Conservation (phyloP, 2,888 invertebrate species). For the Melanargia galathea region DNA sequence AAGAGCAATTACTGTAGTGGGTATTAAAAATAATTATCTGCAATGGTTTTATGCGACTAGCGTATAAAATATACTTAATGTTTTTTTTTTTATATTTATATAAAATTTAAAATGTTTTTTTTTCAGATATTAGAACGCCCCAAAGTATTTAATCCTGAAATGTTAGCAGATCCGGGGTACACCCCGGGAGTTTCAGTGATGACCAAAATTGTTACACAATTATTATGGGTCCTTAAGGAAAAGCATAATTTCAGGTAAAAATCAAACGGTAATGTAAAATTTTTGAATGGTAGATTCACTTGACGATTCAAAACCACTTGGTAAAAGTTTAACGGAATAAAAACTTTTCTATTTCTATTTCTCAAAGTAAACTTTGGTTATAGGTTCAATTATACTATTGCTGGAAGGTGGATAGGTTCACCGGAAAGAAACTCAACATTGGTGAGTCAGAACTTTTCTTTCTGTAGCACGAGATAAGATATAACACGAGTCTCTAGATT, state of each 20-base stretch:
- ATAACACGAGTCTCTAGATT: background rate
- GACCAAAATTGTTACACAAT: conserved; percentile 64
- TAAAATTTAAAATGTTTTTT: background rate
- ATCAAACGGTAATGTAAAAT: too few relatives aligned
- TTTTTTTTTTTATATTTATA: too few relatives aligned
- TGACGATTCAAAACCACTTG: too few relatives aligned
- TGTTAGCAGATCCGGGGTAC: conserved; percentile 57
- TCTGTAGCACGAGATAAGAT: background rate
- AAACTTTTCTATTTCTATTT: too few relatives aligned
- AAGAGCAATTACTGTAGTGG: conserved; percentile 66
- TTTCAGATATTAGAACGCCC: conserved; percentile 57
- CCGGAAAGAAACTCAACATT: conserved; percentile 63
- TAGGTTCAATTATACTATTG: conserved; percentile 70
- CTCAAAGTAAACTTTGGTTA: conserved; percentile 21
- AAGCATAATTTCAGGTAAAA: conserved; percentile 67
- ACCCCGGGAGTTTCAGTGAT: conserved; percentile 64
- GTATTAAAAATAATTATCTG: conserved; percentile 28
- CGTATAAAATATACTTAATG: too few relatives aligned
- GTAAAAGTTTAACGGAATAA: too few relatives aligned
- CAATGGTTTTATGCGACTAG: background rate
- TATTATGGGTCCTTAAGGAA: conserved; percentile 60
- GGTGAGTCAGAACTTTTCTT: conserved; percentile 46
- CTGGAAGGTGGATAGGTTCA: conserved; percentile 69
- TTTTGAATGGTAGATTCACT: too few relatives aligned
- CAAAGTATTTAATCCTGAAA: conserved; percentile 52